Evolutionary conservation across 2,113 vertebrate genomes (phyloP).

Genomic region (Fulmarus glacialis): DNA sequence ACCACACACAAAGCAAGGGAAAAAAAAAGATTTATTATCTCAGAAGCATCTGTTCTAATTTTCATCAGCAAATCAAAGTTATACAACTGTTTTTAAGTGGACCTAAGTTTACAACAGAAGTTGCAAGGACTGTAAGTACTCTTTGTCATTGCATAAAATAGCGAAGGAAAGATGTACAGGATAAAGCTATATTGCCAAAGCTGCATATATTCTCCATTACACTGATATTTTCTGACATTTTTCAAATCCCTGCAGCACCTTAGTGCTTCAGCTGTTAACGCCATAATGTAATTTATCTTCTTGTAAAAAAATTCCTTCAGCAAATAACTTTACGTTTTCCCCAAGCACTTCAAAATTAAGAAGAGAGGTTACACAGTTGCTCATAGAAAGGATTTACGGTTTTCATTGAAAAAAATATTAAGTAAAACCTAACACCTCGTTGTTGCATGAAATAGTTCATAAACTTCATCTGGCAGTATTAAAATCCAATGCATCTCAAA

Average conservation of each 20-base stretch:
- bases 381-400: neutral
- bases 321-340: neutral
- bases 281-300: neutral
- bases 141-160: neutral
- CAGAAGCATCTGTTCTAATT: neutral
- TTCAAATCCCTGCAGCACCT: neutral
- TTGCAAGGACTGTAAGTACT: neutral
- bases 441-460: neutral
- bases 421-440: neutral
- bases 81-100: neutral
- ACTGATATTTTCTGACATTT: neutral
- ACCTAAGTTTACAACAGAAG: neutral
- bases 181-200: neutral
- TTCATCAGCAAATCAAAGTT: neutral
- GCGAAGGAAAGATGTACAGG: neutral
- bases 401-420: neutral
- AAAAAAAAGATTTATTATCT: rapidly evolving
- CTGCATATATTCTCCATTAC: neutral
- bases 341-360: neutral
- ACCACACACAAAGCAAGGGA: rapidly evolving
- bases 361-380: neutral
- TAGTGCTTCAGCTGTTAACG: neutral
- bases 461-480: neutral
- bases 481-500: neutral
- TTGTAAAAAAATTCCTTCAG: neutral